These are phyloP conservation scores for Aspidiotus rigidus DNA, from an alignment of 2,888 invertebrate genomes.

Conservation along the genomic window DNA sequence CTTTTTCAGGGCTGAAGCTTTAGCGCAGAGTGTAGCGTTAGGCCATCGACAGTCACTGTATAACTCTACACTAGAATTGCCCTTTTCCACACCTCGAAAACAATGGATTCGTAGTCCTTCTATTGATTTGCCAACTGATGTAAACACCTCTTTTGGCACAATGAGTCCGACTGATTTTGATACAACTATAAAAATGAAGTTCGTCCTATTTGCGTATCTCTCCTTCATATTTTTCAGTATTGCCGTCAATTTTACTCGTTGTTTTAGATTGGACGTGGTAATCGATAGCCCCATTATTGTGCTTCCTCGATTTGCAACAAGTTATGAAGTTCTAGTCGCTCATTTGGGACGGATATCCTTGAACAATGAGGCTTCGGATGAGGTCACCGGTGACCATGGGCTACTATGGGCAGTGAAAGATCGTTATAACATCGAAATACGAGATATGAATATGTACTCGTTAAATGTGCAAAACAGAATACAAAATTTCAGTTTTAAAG, in stretches of 20 bases:
- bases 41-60: conserved; percentile 49
- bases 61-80: conserved; percentile 40
- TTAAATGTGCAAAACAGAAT: conserved; percentile 48
- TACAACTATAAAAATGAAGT: conserved; percentile 15
- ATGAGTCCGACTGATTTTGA: conserved; percentile 25
- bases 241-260: conserved; percentile 2
- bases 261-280: conserved; percentile 60
- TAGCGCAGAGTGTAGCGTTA: conserved; percentile 47
- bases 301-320: conserved; percentile 66
- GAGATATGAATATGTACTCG: conserved; percentile 81
- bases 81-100: conserved; percentile 40
- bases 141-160: conserved; percentile 23
- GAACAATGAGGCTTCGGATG: conserved; percentile 39
- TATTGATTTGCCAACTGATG: conserved; percentile 28
- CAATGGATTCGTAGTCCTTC: conserved; percentile 38
- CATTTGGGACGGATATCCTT: conserved; percentile 81
- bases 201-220: conserved; percentile 17
- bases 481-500: conserved; percentile 28
- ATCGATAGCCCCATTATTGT: conserved; percentile 87
- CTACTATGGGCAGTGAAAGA: conserved; percentile 42
- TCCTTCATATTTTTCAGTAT: neutral
- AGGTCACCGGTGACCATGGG: conserved; percentile 28
- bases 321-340: conserved; percentile 76
- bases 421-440: conserved; percentile 60
- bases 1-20: conserved; percentile 46